Base-by-base conservation (phyloP, 1,140 invertebrate genomes). In the Rhyzopertha dominica region DNA sequence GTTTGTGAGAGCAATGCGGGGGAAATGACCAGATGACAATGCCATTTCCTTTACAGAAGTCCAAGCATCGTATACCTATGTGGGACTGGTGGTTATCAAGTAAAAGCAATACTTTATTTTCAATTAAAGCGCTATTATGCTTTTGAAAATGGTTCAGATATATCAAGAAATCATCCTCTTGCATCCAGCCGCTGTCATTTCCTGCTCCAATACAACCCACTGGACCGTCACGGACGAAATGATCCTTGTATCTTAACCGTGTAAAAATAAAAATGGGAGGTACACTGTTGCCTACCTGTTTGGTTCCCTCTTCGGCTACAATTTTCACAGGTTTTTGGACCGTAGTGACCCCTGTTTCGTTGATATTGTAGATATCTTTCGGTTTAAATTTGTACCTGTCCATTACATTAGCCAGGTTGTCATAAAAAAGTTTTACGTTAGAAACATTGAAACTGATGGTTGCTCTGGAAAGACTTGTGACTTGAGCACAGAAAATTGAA, bases 371-470 rank as follows among this genome's bases (percentile, higher is more conserved):
- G 13, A 74, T 69, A 53, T 53, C 23, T 42, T 56, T 51, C 17
- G 49, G 37, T 44, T 54, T 41, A 46, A 54, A 63, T 7, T 45
- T 47, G 36, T 58, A 16, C 43, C 51, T 26, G 55, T 65, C 42
- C 59, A 65, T 41, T 2, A 69, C 58, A 24, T 3, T 53, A 74
- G 74, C 40, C 70, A 73, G 38, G 53, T 67, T 68, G 29, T 56
- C 37, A 47, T 42, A 61, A 50, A 66, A 65, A 34, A 20, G 28
- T 25, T 55, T 31, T n/a, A 69, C 66, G 35, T 70, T 73, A 39
- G 8, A 54, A 51, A 43, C 59, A 52, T 75, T 75, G 44, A 74
- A 73, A 41, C 61, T 67, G n/a, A n/a, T n/a, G 8, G 68, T 70
- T 10, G 66, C 66, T 51, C 69, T 59, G 14, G 66, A 56, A 13